Base-by-base conservation (phyloP, 2,888 invertebrate genomes). In the Apamea anceps region DNA sequence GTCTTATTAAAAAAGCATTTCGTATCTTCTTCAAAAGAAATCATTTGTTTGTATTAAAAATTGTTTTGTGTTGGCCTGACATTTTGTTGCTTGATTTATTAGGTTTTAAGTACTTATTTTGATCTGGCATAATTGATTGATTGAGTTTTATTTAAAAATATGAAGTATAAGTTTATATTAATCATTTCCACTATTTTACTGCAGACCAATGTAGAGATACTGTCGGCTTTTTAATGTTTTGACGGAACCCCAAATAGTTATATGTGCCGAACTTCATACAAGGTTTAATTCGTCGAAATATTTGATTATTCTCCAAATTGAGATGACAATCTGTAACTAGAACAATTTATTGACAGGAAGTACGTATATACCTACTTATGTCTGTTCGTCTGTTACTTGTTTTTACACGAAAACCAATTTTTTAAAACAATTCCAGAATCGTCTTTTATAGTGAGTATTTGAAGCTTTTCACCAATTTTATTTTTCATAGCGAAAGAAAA, bases 241-340 rank as follows among this genome's bases (percentile, higher is more conserved):
- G 10, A 62, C 28, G 67, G 82, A 76, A 74, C 82, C 62, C 76
- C 12, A 82, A 85, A 79, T 37, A 8, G 21, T 78, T 32, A 37
- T 57, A 42, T 51, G 28, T n/a, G 37, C 42, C 25, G 72, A 75
- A 67, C 57, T 60, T 63, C 18, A 32, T 37, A 48, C 78, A 79
- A 85, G 82, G 85, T 78, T 71, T 72, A 60, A 32, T 77, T 85
- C 75, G 37, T 28, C 37, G 81, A 72, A 81, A 54, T 72, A 74
- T 80, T 80, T 74, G 84, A 66, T 73, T 81, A 72, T 67, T 81
- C 66, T 74, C 57, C 28, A 70, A 81, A 78, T 63, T 81, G 32
- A 77, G 84, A 85, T 84, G 77, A 63, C 45, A 66, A 85, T 85
- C 85, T 78, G 66, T 73, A 79, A 85, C 77, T 51, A 63, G 57